phyloP scores from a whole-genome alignment of 2,888 invertebrate genomes.

The Latrodectus elegans region DNA sequence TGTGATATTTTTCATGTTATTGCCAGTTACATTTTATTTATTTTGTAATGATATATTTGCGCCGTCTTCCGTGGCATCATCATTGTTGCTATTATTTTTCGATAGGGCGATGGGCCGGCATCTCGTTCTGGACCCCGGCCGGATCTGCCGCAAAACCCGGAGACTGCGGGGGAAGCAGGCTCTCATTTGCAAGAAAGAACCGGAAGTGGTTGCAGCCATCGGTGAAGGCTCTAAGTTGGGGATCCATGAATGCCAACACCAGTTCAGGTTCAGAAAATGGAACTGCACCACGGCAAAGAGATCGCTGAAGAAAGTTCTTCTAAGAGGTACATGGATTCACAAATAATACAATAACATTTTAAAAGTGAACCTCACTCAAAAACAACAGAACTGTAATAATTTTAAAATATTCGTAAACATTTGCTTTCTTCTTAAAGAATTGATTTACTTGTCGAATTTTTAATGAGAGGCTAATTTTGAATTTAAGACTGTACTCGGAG shows the following conservation, averaged over 20 bases:
- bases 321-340: slow-evolving; percentile 82
- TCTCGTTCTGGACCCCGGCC: slow-evolving; percentile 90
- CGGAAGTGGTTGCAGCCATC: slow-evolving; percentile 85
- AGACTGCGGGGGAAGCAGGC: slow-evolving; percentile 82
- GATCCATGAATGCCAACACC: slow-evolving; percentile 89
- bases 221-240: slow-evolving; percentile 87
- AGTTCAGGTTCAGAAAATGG: slow-evolving; percentile 90
- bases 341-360: no score
- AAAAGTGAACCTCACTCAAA: no score
- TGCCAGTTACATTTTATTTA: no score
- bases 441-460: no score
- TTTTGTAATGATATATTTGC: no score
- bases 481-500: no score
- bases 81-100: neutral
- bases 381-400: neutral
- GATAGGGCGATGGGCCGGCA: slow-evolving; percentile 80
- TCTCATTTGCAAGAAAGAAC: slow-evolving; percentile 85
- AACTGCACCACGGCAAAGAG: slow-evolving; percentile 89
- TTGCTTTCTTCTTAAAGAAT: no score
- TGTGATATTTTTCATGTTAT: no score
- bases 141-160: slow-evolving; percentile 90
- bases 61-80: neutral
- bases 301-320: slow-evolving; percentile 88
- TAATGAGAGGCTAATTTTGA: no score
- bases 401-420: neutral